A percentile compares a stretch with the other conserved stretches of the same genome.
Conservation (phyloP, 2,797 vertebrate species). For the Pipistrellus nathusii region DNA sequence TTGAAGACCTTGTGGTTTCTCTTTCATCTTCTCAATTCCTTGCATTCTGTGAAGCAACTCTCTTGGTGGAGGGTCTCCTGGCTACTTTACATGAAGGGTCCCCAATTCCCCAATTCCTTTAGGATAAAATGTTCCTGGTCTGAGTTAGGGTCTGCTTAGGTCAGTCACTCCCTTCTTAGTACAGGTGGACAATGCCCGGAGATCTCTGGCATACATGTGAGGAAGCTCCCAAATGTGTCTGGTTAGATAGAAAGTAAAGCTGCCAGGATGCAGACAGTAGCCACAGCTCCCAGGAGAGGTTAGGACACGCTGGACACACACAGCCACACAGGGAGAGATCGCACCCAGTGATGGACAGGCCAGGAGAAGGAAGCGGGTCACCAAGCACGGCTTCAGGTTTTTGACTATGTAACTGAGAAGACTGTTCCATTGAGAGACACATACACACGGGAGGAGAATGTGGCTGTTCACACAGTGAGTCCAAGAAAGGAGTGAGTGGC, state of each 20-base stretch:
- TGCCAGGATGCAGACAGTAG: background rate
- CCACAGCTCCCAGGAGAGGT: background rate
- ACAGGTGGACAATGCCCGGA: background rate
- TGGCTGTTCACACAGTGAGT: background rate
- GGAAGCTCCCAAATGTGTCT: background rate
- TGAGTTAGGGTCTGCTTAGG: background rate
- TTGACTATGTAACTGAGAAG: background rate
- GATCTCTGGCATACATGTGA: background rate
- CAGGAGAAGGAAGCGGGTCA: background rate
- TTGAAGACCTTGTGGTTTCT: background rate
- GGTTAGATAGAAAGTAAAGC: background rate
- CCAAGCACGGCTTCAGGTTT: background rate
- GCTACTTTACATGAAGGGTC: too few species aligned
- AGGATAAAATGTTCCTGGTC: background rate
- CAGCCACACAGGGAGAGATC: rapidly evolving
- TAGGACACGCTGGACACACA: too few species aligned
- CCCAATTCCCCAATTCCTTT: background rate
- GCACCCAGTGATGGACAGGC: background rate
- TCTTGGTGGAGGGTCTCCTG: too few species aligned
- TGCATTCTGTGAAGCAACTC: background rate
- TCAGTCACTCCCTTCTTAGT: background rate
- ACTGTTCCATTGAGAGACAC: background rate
- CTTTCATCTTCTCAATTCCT: too few species aligned
- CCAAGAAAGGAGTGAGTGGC: background rate
- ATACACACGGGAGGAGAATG: background rate